Conservation (phyloP, 2,797 vertebrate genomes). For the Pelochelys cantorii region DNA sequence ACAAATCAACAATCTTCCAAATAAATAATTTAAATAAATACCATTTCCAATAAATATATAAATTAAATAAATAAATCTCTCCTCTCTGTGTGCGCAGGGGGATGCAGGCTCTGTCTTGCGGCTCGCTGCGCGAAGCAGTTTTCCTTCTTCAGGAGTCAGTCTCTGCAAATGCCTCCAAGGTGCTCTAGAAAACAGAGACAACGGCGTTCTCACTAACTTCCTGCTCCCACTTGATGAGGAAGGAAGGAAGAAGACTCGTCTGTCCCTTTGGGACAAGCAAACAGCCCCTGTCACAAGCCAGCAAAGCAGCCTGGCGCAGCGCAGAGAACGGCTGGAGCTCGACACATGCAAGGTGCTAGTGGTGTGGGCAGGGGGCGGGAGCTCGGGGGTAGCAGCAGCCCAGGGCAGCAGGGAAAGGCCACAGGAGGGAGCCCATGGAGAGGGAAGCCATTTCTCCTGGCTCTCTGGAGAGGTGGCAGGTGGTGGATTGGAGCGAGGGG, state of each 20-base stretch:
- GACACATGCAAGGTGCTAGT: not conserved
- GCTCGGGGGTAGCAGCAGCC: rapidly evolving
- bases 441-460: conserved; percentile 30
- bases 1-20: rapidly evolving
- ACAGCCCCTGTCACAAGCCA: not conserved
- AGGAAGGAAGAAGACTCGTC: rapidly evolving
- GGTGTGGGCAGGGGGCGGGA: not conserved
- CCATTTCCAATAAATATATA: not conserved
- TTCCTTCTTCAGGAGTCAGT: not conserved
- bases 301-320: rapidly evolving
- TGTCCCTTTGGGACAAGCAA: rapidly evolving
- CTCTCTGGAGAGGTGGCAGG: conserved; percentile 66
- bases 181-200: conserved; percentile 20
- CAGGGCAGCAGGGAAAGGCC: rapidly evolving
- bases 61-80: not conserved
- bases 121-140: not conserved
- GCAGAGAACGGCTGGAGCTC: not conserved
- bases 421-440: not conserved
- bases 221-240: not conserved
- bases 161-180: not conserved
- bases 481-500: conserved; percentile 62
- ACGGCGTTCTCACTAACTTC: not conserved
- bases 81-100: rapidly evolving
- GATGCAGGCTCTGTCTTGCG: rapidly evolving
- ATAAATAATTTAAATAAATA: rapidly evolving